A percentile compares a stretch with the other conserved stretches of the same genome.
phyloP scores from a whole-genome alignment of 1,140 invertebrate genomes.

The Lasioglossum baleicum region DNA sequence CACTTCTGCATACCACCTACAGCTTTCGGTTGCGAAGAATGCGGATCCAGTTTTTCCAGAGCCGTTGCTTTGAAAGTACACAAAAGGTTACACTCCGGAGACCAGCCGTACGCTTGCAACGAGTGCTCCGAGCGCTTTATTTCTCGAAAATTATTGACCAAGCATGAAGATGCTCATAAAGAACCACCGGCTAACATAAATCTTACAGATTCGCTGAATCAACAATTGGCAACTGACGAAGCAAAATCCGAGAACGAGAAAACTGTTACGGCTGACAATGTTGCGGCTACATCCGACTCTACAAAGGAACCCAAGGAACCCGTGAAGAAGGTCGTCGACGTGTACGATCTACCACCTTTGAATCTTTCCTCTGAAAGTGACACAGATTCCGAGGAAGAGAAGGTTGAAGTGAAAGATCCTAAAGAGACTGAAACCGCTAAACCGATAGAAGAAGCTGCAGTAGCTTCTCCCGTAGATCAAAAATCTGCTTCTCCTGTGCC shows the following conservation, averaged over 20 bases:
- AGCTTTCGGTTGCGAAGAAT: slow-evolving; percentile 89
- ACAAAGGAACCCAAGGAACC: slow-evolving; percentile 62
- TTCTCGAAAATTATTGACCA: slow-evolving; percentile 87
- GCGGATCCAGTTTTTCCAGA: slow-evolving; percentile 85
- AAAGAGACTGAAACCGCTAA: slow-evolving; percentile 23
- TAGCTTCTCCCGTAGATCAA: not conserved
- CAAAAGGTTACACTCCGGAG: slow-evolving; percentile 87
- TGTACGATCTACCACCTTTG: slow-evolving; percentile 88
- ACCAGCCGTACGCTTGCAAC: slow-evolving; percentile 85
- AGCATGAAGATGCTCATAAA: slow-evolving; percentile 83
- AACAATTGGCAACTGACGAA: not conserved
- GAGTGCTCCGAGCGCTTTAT: slow-evolving; percentile 90
- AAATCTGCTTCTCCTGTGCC: slow-evolving; percentile 25
- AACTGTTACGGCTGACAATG: not conserved
- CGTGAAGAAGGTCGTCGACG: slow-evolving; percentile 80
- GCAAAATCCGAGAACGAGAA: slow-evolving; percentile 24
- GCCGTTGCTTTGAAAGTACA: slow-evolving; percentile 91
- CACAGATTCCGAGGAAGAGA: slow-evolving; percentile 82
- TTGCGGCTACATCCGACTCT: not conserved
- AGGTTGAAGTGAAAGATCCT: slow-evolving; percentile 35
- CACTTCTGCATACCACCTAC: slow-evolving; percentile 91
- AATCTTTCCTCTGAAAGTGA: slow-evolving; percentile 90
- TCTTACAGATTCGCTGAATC: not conserved
- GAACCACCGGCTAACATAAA: slow-evolving; percentile 67
- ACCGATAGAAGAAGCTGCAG: slow-evolving; percentile 18